Evolutionary conservation across 2,888 invertebrate genomes (phyloP).

Genomic region (Syrista parreyssii): DNA sequence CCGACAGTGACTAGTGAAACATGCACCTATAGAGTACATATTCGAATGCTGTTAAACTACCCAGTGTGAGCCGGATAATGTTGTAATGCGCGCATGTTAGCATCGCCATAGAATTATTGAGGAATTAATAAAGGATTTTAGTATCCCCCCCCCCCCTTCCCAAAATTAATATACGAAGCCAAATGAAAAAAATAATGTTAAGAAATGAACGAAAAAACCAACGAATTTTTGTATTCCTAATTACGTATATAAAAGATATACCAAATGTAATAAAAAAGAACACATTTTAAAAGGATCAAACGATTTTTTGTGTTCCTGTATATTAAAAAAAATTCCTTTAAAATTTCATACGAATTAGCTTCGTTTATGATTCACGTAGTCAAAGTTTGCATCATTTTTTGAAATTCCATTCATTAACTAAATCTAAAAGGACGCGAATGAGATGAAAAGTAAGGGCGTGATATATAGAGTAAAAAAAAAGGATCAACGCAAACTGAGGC

Average conservation of each 20-base stretch:
- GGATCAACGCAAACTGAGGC: not conserved
- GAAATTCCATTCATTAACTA: not conserved
- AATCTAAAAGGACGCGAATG: not conserved
- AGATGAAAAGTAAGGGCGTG: not conserved
- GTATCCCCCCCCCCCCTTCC: not conserved
- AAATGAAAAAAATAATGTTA: not conserved
- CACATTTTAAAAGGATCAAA: not conserved
- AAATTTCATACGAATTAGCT: not conserved
- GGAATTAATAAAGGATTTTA: not conserved
- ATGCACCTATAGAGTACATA: not conserved
- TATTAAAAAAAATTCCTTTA: not conserved
- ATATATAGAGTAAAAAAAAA: not conserved
- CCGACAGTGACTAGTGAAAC: conserved; percentile 18
- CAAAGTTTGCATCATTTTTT: not conserved
- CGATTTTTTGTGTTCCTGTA: not conserved
- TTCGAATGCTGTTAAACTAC: not conserved
- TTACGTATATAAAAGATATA: not conserved
- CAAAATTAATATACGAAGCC: not conserved
- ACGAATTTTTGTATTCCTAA: not conserved
- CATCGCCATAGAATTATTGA: not conserved
- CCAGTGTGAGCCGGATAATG: conserved; percentile 37
- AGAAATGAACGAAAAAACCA: not conserved
- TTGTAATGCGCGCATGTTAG: conserved; percentile 40
- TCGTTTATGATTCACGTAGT: not conserved
- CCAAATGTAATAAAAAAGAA: not conserved